These are phyloP conservation scores for Aricia artaxerxes DNA, from an alignment of 2,888 invertebrate genomes.

Conservation along the genomic window DNA sequence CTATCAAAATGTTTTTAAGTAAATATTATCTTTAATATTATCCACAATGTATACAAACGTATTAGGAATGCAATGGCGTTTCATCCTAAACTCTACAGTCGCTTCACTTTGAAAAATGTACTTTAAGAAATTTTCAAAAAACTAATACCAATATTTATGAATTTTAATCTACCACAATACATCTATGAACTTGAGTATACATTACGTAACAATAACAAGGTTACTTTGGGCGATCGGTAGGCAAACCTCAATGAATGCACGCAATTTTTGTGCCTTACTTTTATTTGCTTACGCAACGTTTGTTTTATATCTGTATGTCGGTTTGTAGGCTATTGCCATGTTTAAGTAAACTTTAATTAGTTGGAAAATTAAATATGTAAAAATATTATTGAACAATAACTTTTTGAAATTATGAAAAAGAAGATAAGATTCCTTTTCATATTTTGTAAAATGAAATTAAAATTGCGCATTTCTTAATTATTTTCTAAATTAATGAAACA, in stretches of 20 bases:
- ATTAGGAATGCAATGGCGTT: too few species aligned
- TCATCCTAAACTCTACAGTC: too few species aligned
- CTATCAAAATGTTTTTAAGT: too few species aligned
- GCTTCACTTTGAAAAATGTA: not conserved
- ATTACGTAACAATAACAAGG: slow-evolving; percentile 29
- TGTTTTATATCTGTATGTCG: not conserved
- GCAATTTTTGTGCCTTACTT: slow-evolving; percentile 23
- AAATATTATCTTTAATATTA: too few species aligned
- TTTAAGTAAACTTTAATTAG: not conserved
- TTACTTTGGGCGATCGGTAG: slow-evolving; percentile 9
- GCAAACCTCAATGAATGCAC: slow-evolving; percentile 24
- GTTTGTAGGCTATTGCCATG: slow-evolving; percentile 2
- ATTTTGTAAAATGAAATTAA: too few species aligned
- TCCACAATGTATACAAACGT: too few species aligned
- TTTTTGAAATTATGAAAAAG: too few species aligned
- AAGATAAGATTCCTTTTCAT: too few species aligned
- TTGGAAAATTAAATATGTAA: not conserved
- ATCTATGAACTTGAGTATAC: slow-evolving; percentile 5
- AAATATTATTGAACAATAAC: not conserved
- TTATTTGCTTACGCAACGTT: slow-evolving; percentile 10
- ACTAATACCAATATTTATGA: too few species aligned
- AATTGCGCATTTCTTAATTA: not conserved
- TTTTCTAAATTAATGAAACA: not conserved
- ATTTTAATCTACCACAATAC: not conserved
- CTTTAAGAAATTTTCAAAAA: not conserved